A percentile compares a stretch with the other conserved stretches of the same genome.
Evolutionary conservation across 2,797 vertebrate species (phyloP).

Genomic region (Sparidentex hasta): DNA sequence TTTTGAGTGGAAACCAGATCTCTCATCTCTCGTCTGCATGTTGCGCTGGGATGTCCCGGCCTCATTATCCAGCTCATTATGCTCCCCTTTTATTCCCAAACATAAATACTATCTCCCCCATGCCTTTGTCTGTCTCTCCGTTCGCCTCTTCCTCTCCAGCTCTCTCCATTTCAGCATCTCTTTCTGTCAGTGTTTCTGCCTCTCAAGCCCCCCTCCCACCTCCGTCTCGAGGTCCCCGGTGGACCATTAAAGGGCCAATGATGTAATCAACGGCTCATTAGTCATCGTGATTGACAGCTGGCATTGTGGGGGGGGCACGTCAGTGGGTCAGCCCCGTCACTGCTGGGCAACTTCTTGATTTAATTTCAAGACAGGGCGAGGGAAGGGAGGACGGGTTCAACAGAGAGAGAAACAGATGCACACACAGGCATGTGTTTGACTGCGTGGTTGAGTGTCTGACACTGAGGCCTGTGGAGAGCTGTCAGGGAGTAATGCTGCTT

Average conservation of each 20-base stretch:
- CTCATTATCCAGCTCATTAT: constrained; percentile 78
- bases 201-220: neutral
- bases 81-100: constrained; percentile 58
- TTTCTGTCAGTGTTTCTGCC: constrained; percentile 30
- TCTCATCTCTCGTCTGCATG: constrained; percentile 73
- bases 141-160: constrained; percentile 8
- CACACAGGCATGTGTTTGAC: neutral
- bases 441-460: constrained; percentile 19
- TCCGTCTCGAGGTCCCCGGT: constrained; percentile 43
- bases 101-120: constrained; percentile 61
- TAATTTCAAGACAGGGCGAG: constrained; percentile 52
- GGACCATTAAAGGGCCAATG: constrained; percentile 68
- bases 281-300: constrained; percentile 80
- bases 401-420: constrained; percentile 36
- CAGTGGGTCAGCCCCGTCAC: constrained; percentile 39
- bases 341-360: constrained; percentile 56
- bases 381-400: constrained; percentile 1
- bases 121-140: constrained; percentile 55
- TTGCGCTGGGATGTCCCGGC: constrained; percentile 74
- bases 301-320: constrained; percentile 36
- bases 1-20: constrained; percentile 75
- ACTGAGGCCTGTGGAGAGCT: neutral
- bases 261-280: constrained; percentile 78
- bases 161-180: constrained; percentile 33
- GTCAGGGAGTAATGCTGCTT: constrained; percentile 3